These are phyloP conservation scores for Pinna nobilis DNA, from an alignment of 1,140 invertebrate genomes.

Conservation along the genomic window DNA sequence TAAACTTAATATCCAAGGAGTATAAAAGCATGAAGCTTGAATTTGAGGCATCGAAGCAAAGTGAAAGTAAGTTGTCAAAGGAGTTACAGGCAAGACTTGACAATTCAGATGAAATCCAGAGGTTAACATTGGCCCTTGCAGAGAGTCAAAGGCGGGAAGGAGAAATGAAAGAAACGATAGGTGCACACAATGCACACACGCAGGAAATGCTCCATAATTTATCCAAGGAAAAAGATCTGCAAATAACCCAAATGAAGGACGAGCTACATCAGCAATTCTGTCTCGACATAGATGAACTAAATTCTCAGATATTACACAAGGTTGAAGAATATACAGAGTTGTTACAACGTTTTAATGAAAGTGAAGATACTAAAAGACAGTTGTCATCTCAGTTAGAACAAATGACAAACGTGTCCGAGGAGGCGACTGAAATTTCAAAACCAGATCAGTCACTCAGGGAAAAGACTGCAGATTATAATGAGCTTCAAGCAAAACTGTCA, in stretches of 20 bases:
- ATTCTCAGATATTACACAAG: not conserved
- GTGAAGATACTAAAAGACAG: not conserved
- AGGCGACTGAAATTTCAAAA: not conserved
- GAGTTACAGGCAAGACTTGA: no score
- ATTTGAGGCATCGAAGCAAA: no score
- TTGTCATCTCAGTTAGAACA: not conserved
- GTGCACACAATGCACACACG: no score
- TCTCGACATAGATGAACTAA: conserved; percentile 6
- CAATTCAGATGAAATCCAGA: no score
- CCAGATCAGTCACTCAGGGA: not conserved
- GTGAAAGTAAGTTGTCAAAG: no score
- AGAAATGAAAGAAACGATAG: no score
- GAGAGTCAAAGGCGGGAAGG: no score
- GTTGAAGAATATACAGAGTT: not conserved
- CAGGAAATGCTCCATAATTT: no score
- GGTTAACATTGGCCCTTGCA: no score
- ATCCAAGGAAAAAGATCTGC: no score
- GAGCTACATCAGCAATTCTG: conserved; percentile 2
- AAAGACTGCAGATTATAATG: not conserved
- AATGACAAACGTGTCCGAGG: no score
- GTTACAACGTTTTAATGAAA: not conserved
- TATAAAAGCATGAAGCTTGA: conserved; percentile 23
- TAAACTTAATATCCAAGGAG: conserved; percentile 38
- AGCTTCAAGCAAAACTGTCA: not conserved
- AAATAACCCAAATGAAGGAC: not conserved